These are phyloP conservation scores for Choristoneura rosaceana DNA, from an alignment of 2,888 invertebrate species.

Conservation along the genomic window DNA sequence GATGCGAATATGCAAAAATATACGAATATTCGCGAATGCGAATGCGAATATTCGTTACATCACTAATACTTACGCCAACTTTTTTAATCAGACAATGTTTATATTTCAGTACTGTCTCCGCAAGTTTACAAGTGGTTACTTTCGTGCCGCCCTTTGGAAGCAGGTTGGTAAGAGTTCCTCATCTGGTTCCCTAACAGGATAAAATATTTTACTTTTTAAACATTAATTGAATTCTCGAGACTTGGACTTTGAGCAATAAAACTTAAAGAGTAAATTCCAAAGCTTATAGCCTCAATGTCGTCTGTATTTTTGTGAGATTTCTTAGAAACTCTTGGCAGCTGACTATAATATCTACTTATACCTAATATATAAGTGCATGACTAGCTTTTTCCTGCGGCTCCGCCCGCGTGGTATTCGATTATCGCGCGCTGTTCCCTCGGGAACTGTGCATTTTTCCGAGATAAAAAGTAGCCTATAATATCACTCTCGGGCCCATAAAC, in stretches of 20 bases:
- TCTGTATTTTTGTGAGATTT: neutral
- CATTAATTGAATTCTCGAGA: conserved; percentile 16
- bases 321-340: neutral
- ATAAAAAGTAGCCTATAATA: too few species aligned
- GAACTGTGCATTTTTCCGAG: too few species aligned
- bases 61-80: neutral
- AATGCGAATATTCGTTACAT: too few species aligned
- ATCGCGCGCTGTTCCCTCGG: too few species aligned
- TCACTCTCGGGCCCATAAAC: too few species aligned
- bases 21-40: too few species aligned
- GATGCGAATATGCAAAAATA: too few species aligned
- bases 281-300: neutral
- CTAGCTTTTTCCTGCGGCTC: too few species aligned
- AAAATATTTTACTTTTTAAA: conserved; percentile 14
- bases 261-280: conserved; percentile 23
- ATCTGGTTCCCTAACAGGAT: neutral
- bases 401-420: too few species aligned
- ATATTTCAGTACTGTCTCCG: conserved; percentile 1
- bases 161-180: neutral
- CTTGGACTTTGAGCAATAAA: neutral
- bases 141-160: neutral
- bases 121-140: neutral
- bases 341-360: too few species aligned
- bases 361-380: too few species aligned
- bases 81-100: conserved; percentile 5